Percentiles rank a stretch among this genome's conserved stretches.
These are phyloP conservation scores for Nerophis lumbriciformis DNA, from an alignment of 2,113 vertebrate genomes.

Conservation along the genomic window DNA sequence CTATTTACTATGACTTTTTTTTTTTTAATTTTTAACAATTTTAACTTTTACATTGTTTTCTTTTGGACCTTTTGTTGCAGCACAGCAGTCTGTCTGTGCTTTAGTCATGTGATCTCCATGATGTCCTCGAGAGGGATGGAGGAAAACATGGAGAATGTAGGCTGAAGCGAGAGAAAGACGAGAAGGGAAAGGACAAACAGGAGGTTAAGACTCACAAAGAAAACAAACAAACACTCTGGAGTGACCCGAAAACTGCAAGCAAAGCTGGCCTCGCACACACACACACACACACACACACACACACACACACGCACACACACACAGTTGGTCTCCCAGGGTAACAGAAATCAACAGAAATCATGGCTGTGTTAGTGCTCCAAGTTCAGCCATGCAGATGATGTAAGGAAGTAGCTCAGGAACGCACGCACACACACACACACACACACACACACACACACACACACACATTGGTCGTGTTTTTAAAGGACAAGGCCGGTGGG, in stretches of 20 bases:
- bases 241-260: constrained; percentile 22
- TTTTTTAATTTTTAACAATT: no score
- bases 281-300: constrained; percentile 14
- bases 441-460: constrained; percentile 29
- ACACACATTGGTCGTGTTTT: constrained; percentile 20
- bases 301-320: constrained; percentile 9
- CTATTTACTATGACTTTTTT: no score
- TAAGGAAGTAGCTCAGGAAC: constrained; percentile 37
- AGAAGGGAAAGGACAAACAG: neutral
- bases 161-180: neutral
- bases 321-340: constrained; percentile 32
- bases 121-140: neutral
- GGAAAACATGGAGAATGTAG: neutral
- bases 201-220: neutral
- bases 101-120: neutral
- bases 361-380: constrained; percentile 46
- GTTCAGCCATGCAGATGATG: constrained; percentile 53
- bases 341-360: constrained; percentile 66
- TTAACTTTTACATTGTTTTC: no score
- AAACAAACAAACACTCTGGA: constrained; percentile 4
- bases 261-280: constrained; percentile 17
- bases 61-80: neutral
- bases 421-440: constrained; percentile 11
- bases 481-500: constrained; percentile 66
- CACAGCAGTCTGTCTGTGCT: neutral